Evolutionary conservation across 2,888 invertebrate genomes (phyloP).

Genomic region (Azorinus chamasolen): DNA sequence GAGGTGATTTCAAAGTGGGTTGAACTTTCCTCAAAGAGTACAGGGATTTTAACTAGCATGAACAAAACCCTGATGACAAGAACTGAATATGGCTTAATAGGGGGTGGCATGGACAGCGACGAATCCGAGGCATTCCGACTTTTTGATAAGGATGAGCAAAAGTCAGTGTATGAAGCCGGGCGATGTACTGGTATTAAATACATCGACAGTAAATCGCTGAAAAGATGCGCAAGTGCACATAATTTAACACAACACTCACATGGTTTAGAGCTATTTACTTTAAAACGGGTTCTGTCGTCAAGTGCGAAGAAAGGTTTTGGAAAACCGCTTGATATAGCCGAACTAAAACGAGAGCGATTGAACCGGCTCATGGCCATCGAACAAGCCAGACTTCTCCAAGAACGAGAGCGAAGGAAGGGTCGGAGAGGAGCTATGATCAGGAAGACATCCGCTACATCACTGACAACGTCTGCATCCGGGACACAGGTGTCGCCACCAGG

Average conservation of each 20-base stretch:
- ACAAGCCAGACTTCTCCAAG: conserved; percentile 32
- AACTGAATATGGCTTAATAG: conserved; percentile 20
- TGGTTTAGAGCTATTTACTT: not conserved
- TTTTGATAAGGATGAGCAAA: conserved; percentile 69
- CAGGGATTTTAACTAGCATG: conserved; percentile 67
- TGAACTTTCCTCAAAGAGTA: conserved; percentile 54
- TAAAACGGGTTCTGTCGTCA: conserved; percentile 53
- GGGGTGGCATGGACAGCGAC: conserved; percentile 45
- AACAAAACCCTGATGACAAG: conserved; percentile 59
- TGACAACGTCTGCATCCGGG: not conserved
- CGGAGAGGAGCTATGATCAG: conserved; percentile 11
- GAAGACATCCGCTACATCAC: not conserved
- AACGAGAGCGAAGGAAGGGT: conserved; percentile 43
- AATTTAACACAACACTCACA: conserved; percentile 33
- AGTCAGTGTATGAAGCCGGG: conserved; percentile 52
- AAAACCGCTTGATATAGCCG: conserved; percentile 66
- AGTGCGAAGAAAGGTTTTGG: conserved; percentile 59
- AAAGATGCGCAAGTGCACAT: conserved; percentile 67
- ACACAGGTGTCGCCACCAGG: conserved; percentile 21
- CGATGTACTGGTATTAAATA: conserved; percentile 56
- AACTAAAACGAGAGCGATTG: conserved; percentile 65
- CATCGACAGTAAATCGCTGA: conserved; percentile 30
- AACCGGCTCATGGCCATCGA: conserved; percentile 49
- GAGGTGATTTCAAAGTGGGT: conserved; percentile 64
- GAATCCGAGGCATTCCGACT: conserved; percentile 65